Evolutionary conservation across 2,113 vertebrate genomes (phyloP).

Genomic region (Rhombomys opimus): DNA sequence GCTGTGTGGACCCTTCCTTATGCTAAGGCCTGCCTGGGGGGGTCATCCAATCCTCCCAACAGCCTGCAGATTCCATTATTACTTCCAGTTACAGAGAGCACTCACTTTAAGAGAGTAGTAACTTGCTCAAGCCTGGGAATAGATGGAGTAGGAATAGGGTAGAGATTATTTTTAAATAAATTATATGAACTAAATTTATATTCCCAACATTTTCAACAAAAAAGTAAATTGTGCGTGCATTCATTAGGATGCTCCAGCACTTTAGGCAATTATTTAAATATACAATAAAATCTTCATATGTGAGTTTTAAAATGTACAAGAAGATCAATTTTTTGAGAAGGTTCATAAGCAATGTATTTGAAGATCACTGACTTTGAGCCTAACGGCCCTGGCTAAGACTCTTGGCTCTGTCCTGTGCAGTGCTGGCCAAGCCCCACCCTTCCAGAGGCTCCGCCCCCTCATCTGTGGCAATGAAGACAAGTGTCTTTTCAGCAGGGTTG

Average conservation of each 20-base stretch:
- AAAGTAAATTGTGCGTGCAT: neutral
- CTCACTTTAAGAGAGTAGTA: neutral
- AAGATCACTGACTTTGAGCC: conserved; percentile 9
- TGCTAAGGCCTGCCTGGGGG: neutral
- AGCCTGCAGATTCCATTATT: neutral
- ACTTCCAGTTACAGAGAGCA: neutral
- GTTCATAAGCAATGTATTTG: conserved; percentile 14
- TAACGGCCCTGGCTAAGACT: neutral
- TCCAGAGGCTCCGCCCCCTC: conserved; percentile 7
- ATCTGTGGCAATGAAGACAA: conserved; percentile 42
- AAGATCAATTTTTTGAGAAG: neutral
- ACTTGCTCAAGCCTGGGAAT: neutral
- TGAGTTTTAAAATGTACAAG: conserved; percentile 12
- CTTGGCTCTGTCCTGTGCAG: neutral
- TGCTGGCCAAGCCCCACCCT: conserved; percentile 6
- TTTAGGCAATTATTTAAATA: conserved; percentile 12
- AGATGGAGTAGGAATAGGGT: neutral
- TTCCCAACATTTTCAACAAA: conserved; percentile 12
- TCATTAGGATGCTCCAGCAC: neutral
- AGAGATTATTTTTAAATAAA: conserved; percentile 5
- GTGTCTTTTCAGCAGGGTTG: neutral
- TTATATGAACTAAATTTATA: neutral
- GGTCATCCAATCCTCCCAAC: neutral
- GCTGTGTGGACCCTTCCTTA: neutral
- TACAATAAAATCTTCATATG: conserved; percentile 24